Evolutionary conservation across 2,113 vertebrate genomes (phyloP), one percentile per base, ranked within the genome.

Genomic region (Tetrao urogallus): DNA sequence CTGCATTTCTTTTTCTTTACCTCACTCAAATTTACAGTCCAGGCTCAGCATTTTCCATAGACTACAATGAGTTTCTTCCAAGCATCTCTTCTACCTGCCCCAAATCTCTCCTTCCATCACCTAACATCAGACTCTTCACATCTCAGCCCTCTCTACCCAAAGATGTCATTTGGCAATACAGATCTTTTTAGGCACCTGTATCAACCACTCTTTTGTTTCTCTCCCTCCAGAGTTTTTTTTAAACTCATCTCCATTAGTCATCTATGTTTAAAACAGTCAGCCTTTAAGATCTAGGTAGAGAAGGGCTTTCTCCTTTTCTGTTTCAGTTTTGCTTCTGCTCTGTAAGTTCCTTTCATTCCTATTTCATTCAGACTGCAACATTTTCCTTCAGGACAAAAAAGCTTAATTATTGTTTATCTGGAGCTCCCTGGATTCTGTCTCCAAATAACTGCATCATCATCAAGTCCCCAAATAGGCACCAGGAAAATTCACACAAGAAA

Each of bases 371-470:
- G 13, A 73, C 32, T 52, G 27, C 17, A 48, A 16, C 8, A 38
- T 7, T 6, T 27, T 38, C 30, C 43, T 18, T 12, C 1, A 43
- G 22, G 8, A 60, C 83, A 86, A 66, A 60, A 71, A 64, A 0
- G 3, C 18, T 86, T 72, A 86, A 64, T 90, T 93, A 75, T 66
- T 90, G 22, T 74, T 92, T 88, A 63, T 74, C 56, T 80, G 42
- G 12, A 58, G 77, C 52, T 93, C 61, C 52, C 83, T 75, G 25
- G 63, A 82, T 52, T 52, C 52, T 34, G 2, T 40, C 52, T 84
- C 40, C 32, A 75, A 90, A 60, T 74, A 47, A 65, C 5, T 57
- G 36, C 54, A 48, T 36, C 25, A 22, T 65, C 43, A 61, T 56
- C 69, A 71, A 20, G 12, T 24, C 74, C n/a, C 54, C 61, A 52